These are phyloP conservation scores for Platorchestia sp. DNA, from an alignment of 1,140 invertebrate genomes.

Conservation along the genomic window DNA sequence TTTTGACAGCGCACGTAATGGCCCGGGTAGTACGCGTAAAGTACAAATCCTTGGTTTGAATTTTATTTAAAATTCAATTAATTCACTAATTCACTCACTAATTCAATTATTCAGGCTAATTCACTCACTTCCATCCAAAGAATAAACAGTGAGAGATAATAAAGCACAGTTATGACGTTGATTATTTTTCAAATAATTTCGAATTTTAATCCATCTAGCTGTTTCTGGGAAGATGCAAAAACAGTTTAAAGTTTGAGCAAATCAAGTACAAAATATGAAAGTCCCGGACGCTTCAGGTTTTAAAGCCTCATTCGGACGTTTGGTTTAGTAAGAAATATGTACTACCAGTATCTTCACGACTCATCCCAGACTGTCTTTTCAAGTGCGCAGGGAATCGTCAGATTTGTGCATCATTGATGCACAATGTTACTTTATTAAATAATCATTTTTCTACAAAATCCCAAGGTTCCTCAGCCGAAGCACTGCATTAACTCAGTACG, in stretches of 20 bases:
- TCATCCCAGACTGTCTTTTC: too few relatives aligned
- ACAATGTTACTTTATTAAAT: neutral
- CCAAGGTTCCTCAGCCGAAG: neutral
- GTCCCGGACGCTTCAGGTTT: neutral
- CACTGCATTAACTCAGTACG: neutral
- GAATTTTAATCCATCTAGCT: neutral
- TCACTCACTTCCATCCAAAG: neutral
- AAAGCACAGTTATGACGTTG: neutral
- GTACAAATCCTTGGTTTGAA: too few relatives aligned
- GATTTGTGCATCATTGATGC: neutral
- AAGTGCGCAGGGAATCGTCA: neutral
- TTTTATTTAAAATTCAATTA: too few relatives aligned
- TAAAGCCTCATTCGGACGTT: neutral
- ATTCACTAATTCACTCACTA: too few relatives aligned
- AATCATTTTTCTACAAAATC: neutral
- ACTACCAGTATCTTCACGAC: too few relatives aligned
- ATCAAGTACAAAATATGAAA: neutral
- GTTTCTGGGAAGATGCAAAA: neutral
- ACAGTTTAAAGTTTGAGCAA: neutral
- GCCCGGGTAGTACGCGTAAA: neutral
- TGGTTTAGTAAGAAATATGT: neutral
- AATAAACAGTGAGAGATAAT: neutral
- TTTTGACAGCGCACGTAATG: neutral
- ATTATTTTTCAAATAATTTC: neutral
- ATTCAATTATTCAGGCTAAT: too few relatives aligned